Conservation (phyloP, 2,113 vertebrate species). For the Cephalopholis sonnerati region DNA sequence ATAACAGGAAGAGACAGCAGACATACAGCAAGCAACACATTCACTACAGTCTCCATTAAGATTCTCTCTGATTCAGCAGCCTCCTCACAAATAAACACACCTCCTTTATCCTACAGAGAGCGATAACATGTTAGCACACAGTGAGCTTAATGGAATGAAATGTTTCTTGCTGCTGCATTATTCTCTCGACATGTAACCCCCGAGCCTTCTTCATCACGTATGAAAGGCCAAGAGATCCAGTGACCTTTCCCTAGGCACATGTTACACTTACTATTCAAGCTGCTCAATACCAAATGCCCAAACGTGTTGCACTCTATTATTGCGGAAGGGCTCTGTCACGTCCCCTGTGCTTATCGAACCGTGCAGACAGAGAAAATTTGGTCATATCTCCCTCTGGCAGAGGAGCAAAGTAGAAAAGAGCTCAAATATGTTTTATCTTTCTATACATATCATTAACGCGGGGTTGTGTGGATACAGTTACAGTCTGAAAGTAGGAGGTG, state of each 20-base stretch:
- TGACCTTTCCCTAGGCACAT: background rate
- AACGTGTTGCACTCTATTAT: conserved; percentile 33
- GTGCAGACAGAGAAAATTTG: conserved; percentile 37
- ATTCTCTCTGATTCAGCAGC: background rate
- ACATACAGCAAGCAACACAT: too few species aligned
- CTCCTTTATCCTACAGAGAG: background rate
- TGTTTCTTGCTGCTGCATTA: background rate
- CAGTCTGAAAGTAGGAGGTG: background rate
- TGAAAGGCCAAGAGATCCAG: background rate
- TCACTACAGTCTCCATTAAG: background rate
- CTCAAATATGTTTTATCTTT: background rate
- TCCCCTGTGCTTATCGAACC: conserved; percentile 43
- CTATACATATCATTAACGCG: background rate
- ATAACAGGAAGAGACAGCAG: too few species aligned
- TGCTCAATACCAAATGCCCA: conserved; percentile 36
- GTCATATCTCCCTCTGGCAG: conserved; percentile 41
- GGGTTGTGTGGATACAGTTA: background rate
- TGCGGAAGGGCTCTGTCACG: conserved; percentile 26
- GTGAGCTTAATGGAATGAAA: background rate
- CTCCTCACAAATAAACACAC: background rate
- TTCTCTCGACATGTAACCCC: background rate
- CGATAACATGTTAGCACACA: background rate
- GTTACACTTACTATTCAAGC: conserved; percentile 34
- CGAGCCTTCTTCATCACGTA: background rate
- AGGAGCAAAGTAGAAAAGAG: conserved; percentile 1